Base-by-base conservation (phyloP, 2,888 invertebrate genomes). In the Ophion ventricosus region DNA sequence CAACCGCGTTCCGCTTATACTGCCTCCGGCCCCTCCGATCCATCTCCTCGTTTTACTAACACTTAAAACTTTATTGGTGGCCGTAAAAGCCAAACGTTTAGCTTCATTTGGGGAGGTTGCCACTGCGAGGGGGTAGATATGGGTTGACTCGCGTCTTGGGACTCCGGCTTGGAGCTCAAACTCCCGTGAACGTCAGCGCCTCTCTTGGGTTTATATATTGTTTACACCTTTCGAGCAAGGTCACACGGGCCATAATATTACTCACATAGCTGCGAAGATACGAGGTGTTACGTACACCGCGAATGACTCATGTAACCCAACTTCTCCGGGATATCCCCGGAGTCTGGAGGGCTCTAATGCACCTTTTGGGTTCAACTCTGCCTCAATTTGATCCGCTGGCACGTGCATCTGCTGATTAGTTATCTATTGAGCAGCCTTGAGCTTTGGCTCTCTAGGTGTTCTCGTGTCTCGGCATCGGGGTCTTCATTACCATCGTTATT, bases 31-130 rank as follows among this genome's bases (percentile, higher is more conserved):
- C 64, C 67, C 59, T 25, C 79, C 70, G 78, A 72, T 77, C 85
- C 72, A 77, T 75, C 86, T 86, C 81, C 88, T 88, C 91, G 91
- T 93, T 93, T 93, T 90, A 92, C 91, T 90, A 91, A 93, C 93
- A 92, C 93, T 93, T 93, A 92, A 93, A 93, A 92, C 90, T 93
- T 93, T 93, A 93, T 93, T 92, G 93, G 89, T 89, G 89, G 89
- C 87, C 91, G 88, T 93, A 93, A 93, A 93, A 90, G 88, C 80
- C 89, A 88, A 90, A 89, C 91, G 91, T 92, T 92, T 89, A 90
- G 92, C 92, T 91, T 92, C 92, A 91, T 92, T 92, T 91, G 90
- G 89, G 76, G 86, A 83, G 83, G 54, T 80, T 73, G 82, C 70
- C 72, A 56, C 76, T 49, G 59, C 74, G 69, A 82, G 66, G 79